Percentiles rank a stretch among this genome's conserved stretches.
Conservation (phyloP, 1,140 invertebrate species). For the Drosophila azteca region DNA sequence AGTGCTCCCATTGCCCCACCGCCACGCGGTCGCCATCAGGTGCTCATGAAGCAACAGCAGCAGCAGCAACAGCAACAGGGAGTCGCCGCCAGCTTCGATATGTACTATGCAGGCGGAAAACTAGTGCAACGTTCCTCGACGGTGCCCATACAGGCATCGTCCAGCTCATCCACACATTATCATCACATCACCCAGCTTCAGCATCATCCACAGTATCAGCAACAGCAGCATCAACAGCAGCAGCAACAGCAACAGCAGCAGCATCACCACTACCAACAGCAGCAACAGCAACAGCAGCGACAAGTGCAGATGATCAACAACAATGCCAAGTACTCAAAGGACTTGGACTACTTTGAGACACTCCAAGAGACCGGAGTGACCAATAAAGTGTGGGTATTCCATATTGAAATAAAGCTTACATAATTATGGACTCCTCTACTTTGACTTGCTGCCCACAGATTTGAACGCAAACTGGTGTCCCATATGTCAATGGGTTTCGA, state of each 20-base stretch:
- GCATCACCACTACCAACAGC: conserved; percentile 42
- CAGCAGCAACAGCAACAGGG: conserved; percentile 30
- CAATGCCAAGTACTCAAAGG: conserved; percentile 76
- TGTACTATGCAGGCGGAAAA: conserved; percentile 66
- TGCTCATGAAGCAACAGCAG: conserved; percentile 53
- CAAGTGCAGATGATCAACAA: conserved; percentile 54
- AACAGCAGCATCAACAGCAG: conserved; percentile 53
- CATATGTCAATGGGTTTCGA: conserved; percentile 81
- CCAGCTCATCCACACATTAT: too few species aligned
- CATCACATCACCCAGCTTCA: conserved; percentile 13
- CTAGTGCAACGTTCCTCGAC: conserved; percentile 57
- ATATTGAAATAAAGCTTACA: too few species aligned
- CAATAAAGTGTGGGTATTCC: conserved; percentile 73
- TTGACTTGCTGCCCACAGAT: conserved; percentile 30
- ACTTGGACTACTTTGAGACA: conserved; percentile 77
- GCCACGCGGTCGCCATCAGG: conserved; percentile 56
- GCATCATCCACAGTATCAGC: conserved; percentile 24
- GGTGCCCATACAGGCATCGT: conserved; percentile 33
- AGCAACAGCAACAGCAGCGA: conserved; percentile 40
- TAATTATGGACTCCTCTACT: background rate
- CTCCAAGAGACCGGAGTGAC: conserved; percentile 81
- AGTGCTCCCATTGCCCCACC: conserved; percentile 15
- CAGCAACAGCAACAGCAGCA: conserved; percentile 16
- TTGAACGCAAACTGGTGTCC: conserved; percentile 79
- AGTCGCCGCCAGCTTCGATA: conserved; percentile 42